phyloP scores from a whole-genome alignment of 2,888 invertebrate genomes.

The Patella ulyssiponensis region DNA sequence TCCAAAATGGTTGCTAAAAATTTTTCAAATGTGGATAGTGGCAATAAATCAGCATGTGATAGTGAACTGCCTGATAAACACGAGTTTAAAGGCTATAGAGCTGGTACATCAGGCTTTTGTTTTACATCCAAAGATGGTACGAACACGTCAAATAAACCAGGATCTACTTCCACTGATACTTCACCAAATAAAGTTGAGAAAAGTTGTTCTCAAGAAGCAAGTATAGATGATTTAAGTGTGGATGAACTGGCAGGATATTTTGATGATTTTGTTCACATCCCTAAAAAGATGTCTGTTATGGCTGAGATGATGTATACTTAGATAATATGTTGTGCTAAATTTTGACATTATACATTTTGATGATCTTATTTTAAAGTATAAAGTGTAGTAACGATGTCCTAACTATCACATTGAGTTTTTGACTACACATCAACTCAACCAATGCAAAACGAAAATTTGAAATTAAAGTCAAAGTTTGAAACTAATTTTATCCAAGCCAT shows the following conservation, averaged over 20 bases:
- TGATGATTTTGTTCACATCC: conserved; percentile 95
- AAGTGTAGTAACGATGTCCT: too few relatives aligned
- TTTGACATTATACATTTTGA: too few relatives aligned
- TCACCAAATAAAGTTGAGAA: conserved; percentile 20
- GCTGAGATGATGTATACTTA: conserved; percentile 97
- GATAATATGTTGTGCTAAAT: conserved; percentile 23
- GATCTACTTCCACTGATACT: conserved; percentile 24
- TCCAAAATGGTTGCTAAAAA: conserved; percentile 7
- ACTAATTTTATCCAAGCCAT: too few relatives aligned
- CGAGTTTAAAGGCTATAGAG: too few relatives aligned
- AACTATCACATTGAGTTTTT: too few relatives aligned
- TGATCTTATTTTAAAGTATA: too few relatives aligned
- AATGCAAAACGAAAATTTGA: too few relatives aligned
- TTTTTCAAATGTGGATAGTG: conserved; percentile 8
- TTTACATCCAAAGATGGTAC: background rate
- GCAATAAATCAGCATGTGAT: too few relatives aligned
- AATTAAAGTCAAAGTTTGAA: too few relatives aligned
- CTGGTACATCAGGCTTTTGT: too few relatives aligned
- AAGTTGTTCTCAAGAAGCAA: conserved; percentile 85
- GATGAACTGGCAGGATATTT: conserved; percentile 96
- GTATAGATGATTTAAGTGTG: conserved; percentile 87
- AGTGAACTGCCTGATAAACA: too few relatives aligned
- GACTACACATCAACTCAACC: too few relatives aligned
- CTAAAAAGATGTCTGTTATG: conserved; percentile 97
- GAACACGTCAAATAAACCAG: background rate